phyloP scores from a whole-genome alignment of 2,113 vertebrate genomes.

The Benitochromis conjunctus region DNA sequence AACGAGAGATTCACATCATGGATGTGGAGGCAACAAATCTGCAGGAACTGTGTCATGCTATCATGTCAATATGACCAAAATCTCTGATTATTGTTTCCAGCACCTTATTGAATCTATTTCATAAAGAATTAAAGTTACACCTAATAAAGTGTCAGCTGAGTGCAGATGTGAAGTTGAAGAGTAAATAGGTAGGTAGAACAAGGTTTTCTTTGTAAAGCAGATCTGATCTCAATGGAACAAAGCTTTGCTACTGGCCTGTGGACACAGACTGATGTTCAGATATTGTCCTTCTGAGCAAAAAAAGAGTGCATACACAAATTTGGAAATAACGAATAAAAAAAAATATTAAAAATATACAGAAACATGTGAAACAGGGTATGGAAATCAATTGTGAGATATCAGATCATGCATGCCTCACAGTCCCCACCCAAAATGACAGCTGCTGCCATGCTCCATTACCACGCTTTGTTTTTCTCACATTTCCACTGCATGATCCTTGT shows the following conservation, averaged over 20 bases:
- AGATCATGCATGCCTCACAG: neutral
- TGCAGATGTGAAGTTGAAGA: neutral
- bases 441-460: constrained; percentile 2
- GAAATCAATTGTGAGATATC: neutral
- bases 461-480: constrained; percentile 22
- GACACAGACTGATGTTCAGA: neutral
- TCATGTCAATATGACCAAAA: neutral
- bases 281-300: neutral
- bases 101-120: neutral
- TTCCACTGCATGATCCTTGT: constrained; percentile 18
- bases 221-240: neutral
- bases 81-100: neutral
- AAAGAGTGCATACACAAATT: neutral
- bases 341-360: neutral
- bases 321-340: neutral
- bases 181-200: neutral
- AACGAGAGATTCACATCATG: no score
- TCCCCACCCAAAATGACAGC: constrained; percentile 18
- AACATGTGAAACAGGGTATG: neutral
- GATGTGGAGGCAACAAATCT: neutral
- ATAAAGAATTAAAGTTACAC: no score
- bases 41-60: neutral
- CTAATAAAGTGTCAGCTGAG: neutral
- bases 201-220: neutral
- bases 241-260: neutral